A percentile compares a stretch with the other conserved stretches of the same genome.
These are phyloP conservation scores for Proterorhinus semilunaris DNA, from an alignment of 2,113 vertebrate species.

Conservation along the genomic window DNA sequence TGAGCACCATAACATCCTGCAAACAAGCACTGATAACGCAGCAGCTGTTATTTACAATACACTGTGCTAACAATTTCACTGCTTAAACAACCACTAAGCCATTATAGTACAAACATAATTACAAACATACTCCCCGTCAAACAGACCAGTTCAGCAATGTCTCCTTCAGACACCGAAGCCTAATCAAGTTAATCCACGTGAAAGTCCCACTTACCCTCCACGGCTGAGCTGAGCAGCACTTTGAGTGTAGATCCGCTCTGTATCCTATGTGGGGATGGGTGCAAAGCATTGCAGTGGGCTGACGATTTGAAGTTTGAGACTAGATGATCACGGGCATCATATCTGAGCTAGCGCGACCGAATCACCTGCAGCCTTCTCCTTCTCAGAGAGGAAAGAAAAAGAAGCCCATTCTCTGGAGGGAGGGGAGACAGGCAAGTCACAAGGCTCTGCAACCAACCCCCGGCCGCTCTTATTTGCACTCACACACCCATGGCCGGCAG, in stretches of 20 bases:
- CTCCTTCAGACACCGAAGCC: slow-evolving; percentile 22
- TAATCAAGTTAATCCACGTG: slow-evolving; percentile 27
- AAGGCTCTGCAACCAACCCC: slow-evolving; percentile 46
- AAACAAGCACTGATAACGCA: not conserved
- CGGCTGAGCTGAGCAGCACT: slow-evolving; percentile 51
- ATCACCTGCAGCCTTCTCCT: slow-evolving; percentile 63
- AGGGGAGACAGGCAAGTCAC: slow-evolving; percentile 43
- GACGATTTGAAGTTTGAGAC: slow-evolving; percentile 44
- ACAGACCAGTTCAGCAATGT: slow-evolving; percentile 1
- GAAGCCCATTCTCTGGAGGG: slow-evolving; percentile 31
- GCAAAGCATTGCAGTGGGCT: slow-evolving; percentile 72
- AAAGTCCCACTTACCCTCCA: slow-evolving; percentile 64
- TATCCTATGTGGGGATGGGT: slow-evolving; percentile 68
- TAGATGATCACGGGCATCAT: slow-evolving; percentile 34
- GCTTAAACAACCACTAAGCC: not conserved
- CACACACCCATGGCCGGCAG: slow-evolving; percentile 47
- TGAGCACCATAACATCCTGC: not conserved
- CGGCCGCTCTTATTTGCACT: slow-evolving; percentile 39
- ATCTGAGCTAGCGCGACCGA: slow-evolving; percentile 38
- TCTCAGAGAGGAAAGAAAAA: slow-evolving; percentile 31
- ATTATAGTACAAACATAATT: slow-evolving; percentile 5
- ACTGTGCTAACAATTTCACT: not conserved
- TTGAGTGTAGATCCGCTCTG: slow-evolving; percentile 62
- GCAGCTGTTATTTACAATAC: not conserved
- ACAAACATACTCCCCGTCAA: not conserved